Evolutionary conservation across 2,797 vertebrate species (phyloP).

Genomic region (Pelodytes ibericus): DNA sequence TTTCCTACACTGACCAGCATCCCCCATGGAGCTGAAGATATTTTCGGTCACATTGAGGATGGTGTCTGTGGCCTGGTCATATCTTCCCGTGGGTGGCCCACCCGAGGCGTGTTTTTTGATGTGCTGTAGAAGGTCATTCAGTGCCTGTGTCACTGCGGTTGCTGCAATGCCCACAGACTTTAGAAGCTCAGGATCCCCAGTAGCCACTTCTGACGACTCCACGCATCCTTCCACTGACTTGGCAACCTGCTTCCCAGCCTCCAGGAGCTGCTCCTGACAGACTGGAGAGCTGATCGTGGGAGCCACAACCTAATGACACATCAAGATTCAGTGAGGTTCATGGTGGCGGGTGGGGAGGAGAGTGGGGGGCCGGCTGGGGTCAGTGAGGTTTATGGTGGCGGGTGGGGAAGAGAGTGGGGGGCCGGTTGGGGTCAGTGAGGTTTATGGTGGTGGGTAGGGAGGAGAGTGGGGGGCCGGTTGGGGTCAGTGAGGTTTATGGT

Average conservation of each 20-base stretch:
- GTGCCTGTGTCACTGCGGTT: conserved; percentile 90
- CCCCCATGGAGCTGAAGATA: conserved; percentile 98
- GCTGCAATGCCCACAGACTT: conserved; percentile 91
- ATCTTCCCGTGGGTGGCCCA: conserved; percentile 88
- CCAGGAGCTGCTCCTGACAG: conserved; percentile 95
- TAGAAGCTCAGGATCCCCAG: conserved; percentile 86
- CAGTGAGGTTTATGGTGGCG: no score
- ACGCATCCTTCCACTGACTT: conserved; percentile 95
- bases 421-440: no score
- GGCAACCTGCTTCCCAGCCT: conserved; percentile 93
- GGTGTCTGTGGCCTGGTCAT: conserved; percentile 95
- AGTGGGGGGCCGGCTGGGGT: neutral
- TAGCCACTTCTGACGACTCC: conserved; percentile 90
- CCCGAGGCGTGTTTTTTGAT: conserved; percentile 91
- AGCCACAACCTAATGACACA: conserved; percentile 84
- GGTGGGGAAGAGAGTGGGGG: fast-evolving
- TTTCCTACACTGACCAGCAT: conserved; percentile 84
- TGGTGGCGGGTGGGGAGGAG: no score
- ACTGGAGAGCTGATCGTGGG: conserved; percentile 96
- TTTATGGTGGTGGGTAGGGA: no score
- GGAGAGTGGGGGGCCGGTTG: neutral
- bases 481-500: no score
- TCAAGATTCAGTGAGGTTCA: no score
- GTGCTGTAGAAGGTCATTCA: conserved; percentile 94
- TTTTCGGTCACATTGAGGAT: conserved; percentile 97